These are phyloP conservation scores for Thaleichthys pacificus DNA, from an alignment of 2,797 vertebrate species.

Conservation along the genomic window DNA sequence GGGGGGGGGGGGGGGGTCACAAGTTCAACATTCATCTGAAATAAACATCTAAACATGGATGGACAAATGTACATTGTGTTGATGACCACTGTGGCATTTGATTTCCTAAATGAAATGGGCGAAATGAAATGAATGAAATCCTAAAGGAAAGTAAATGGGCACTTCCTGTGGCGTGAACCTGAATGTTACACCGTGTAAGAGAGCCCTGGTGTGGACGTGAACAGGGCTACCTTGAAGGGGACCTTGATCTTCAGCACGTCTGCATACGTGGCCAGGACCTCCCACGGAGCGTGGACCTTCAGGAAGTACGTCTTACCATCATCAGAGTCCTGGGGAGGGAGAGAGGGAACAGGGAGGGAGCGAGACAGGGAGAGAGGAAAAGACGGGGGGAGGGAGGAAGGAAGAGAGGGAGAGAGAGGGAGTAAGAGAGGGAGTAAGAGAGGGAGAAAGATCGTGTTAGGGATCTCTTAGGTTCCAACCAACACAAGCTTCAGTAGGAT, in stretches of 20 bases:
- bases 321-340: constrained; percentile 84
- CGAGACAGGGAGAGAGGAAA: not conserved
- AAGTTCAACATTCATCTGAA: too few relatives aligned
- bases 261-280: constrained; percentile 90
- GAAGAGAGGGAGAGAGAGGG: not conserved
- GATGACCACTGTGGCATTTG: too few relatives aligned
- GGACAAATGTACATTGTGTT: not conserved
- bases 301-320: constrained; percentile 91
- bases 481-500: too few relatives aligned
- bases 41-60: not conserved
- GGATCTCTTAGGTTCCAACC: too few relatives aligned
- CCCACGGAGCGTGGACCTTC: constrained; percentile 96
- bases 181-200: too few relatives aligned
- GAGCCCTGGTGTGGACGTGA: too few relatives aligned
- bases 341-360: not conserved
- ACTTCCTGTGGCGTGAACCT: too few relatives aligned
- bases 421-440: not conserved
- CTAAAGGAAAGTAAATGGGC: too few relatives aligned
- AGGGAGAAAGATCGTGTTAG: not conserved
- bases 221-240: constrained; percentile 78
- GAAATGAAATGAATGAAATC: too few relatives aligned
- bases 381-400: too few relatives aligned
- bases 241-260: constrained; percentile 95
- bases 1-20: too few relatives aligned
- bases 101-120: too few relatives aligned